Evolutionary conservation across 92 coral and sea anemone genomes (phyloP), one percentile per base, ranked within the genome.

Genomic region (Porites evermanni): DNA sequence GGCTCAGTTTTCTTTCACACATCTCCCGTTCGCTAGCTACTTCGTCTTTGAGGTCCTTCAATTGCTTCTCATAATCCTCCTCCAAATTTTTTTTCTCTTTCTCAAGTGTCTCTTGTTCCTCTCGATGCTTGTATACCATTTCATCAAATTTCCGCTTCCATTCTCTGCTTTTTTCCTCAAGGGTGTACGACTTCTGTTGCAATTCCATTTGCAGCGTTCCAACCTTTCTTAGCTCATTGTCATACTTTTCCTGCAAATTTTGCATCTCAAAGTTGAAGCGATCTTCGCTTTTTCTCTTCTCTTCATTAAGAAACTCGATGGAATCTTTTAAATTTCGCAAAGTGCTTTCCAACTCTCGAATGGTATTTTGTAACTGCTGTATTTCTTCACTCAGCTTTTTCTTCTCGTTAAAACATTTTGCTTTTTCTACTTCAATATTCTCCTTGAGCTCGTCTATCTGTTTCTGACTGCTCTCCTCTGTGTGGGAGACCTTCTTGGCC

Each of bases 161-260:
- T 79, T 86, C 89, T 79, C 74, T 72, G 53, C 50, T 86, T 59
- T 79, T 72, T 59, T 84, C 82, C 64, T 84, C 83, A 7, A 84
- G 53, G 5, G 29, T 66, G 64, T 52, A 19, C 17, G 77, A 11
- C 73, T 83, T 72, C 87, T 72, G 79, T 23, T 83, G 87, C n/a
- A 83, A n/a, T 21, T 83, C 87, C 53, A 19, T 51, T 24, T 16
- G 66, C 51, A 73, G n/a, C 8, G 65, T 44, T 2, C 52, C 79
- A 24, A 63, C 79, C 64, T 24, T 83, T 24, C 73, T 83, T 53
- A 17, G 63, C 61, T 83, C 87, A 61, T 26, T 44, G 9, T 63
- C 79, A 52, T 72, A 61, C 72, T 83, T 73, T 63, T 83, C 87
- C 17, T 72, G 61, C 52, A 83, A 64, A 21, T 21, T 74, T 47